Percentiles rank a stretch among this genome's conserved stretches.
These are phyloP conservation scores for Protonemura montana DNA, from an alignment of 2,888 invertebrate genomes.

Conservation along the genomic window DNA sequence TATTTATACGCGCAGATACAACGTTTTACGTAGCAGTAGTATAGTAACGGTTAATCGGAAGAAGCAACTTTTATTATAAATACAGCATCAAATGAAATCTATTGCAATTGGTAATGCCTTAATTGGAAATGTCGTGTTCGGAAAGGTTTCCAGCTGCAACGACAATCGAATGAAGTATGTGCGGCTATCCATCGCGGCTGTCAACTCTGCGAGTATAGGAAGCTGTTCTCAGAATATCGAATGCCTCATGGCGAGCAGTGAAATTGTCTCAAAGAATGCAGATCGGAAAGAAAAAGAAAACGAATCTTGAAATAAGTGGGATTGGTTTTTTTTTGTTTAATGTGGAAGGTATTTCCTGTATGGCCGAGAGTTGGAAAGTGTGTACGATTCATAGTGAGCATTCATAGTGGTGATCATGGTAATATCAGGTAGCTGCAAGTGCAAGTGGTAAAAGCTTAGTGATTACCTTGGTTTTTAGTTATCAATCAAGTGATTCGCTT, in stretches of 20 bases:
- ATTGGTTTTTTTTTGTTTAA: not conserved
- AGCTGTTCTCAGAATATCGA: not conserved
- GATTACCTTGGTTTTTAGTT: not conserved
- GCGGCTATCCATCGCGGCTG: not conserved
- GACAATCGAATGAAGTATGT: not conserved
- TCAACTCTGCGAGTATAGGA: not conserved
- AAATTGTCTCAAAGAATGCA: slow-evolving; percentile 37
- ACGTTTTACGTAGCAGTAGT: not conserved
- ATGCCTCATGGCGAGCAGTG: slow-evolving; percentile 18
- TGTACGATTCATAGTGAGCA: too few relatives aligned
- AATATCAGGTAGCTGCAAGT: not conserved
- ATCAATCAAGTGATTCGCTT: not conserved
- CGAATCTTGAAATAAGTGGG: slow-evolving; percentile 1
- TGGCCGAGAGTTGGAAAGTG: slow-evolving; percentile 12
- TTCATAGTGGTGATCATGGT: not conserved
- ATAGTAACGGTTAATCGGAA: not conserved
- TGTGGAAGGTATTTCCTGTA: slow-evolving; percentile 29
- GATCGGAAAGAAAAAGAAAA: slow-evolving; percentile 38
- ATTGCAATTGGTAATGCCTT: slow-evolving; percentile 7
- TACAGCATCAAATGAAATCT: not conserved
- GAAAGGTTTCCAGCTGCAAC: not conserved
- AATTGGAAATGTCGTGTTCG: not conserved
- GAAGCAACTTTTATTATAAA: not conserved
- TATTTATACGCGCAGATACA: not conserved
- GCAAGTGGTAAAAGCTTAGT: not conserved